Base-by-base conservation (phyloP, 2,797 vertebrate species). In the Tinamus major region DNA sequence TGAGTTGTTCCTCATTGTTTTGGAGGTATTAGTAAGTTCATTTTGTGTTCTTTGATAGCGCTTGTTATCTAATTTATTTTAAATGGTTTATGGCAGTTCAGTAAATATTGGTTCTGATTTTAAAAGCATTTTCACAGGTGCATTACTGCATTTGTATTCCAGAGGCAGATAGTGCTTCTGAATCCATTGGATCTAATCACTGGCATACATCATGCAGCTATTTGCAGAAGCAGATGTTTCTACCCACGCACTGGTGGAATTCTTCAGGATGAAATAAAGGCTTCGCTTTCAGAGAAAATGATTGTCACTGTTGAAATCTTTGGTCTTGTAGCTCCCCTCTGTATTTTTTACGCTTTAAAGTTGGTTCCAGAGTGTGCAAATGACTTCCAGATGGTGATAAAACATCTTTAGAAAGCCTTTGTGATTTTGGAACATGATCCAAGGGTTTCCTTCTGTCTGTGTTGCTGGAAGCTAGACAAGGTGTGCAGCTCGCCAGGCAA, bases 41-140 rank as follows among this genome's bases (percentile, higher is more conserved):
- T 79, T 89, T 88, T 64, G 37, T 92, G 35, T 88, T 88, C 56
- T 69, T 79, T 88, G 56, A 39, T 68, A 74, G 51, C 56, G 39
- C 48, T 91, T 85, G 84, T 87, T 92, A 93, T 79, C 56, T 68
- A 72, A 87, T 86, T 94, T 76, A 79, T 92, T 93, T 95, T 86
- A 86, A 88, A 51, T 77, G 18, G 13, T 72, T 94, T 67, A 6
- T 88, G 87, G 88, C 63, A 68, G 51, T 62, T 94, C 79, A 79
- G 64, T 94, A 89, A 95, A 89, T 80, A 59, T 37, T 13, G 31
- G 21, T 79, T 81, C 51, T 86, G 71, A 64, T 91, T 85, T 81
- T 1, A 86, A 81, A 87, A 74, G 29, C 29, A 9, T 79, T 79
- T 92, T 93, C 64, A 62, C 67, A 76, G 80, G 70, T 92, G 53